Base-by-base conservation (phyloP, 2,113 vertebrate species). In the Orycteropus afer region DNA sequence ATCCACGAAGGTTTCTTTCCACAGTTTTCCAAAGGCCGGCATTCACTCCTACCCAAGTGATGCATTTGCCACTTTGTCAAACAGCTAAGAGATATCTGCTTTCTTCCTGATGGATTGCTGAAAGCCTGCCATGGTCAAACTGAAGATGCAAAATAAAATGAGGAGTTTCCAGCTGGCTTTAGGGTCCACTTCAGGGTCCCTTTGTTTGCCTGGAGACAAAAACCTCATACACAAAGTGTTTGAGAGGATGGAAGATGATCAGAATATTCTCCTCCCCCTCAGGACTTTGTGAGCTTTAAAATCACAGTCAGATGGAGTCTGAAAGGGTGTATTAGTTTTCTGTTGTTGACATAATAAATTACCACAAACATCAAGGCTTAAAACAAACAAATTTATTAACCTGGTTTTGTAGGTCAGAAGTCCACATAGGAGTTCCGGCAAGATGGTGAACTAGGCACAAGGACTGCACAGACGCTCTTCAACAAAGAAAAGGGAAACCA, bases 111-210 rank as follows among this genome's bases (percentile, higher is more conserved):
- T 25, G 37, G n/a, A 49, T 13, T 63, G 7, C 15, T 20, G 42
- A 37, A 67, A n/a, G 20, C 10, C 25, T n/a, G 13, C 1, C 15
- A 7, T 3, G 0, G 4, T 32, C 34, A 37, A 1, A 37, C 1
- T 15, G 20, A 45, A 4, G 77, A 2, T 18, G 7, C n/a, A 0
- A 0, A n/a, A 5, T 11, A 2, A 76, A 51, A 32, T 0, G 7
- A 40, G 9, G 32, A 65, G 25, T 0, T 49, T 59, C 76, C 57
- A 27, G 3, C 22, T 27, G 77, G 57, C 32, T 23, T n/a, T 45
- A 32, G 34, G 5, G 7, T 45, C 7, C 10, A 6, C 17, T 2
- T 67, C n/a, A 3, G 32, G 47, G 51, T 49, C n/a, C 17, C 17
- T 42, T 20, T 20, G n/a, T 17, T n/a, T 79, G 29, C 45, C 49